These are phyloP conservation scores for Prosapia bicincta DNA, from an alignment of 2,888 invertebrate genomes.

Conservation along the genomic window DNA sequence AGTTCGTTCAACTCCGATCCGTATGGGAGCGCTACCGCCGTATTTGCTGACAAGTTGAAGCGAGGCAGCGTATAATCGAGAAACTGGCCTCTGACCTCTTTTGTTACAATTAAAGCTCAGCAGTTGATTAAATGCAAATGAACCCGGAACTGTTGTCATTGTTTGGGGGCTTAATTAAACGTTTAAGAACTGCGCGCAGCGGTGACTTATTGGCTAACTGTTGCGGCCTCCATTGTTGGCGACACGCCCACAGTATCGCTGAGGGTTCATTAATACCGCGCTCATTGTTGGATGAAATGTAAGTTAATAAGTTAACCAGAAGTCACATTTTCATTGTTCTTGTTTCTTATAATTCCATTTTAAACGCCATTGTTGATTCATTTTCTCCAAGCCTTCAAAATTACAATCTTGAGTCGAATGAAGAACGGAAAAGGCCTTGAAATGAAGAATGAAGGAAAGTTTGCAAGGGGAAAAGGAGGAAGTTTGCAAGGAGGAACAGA, in stretches of 20 bases:
- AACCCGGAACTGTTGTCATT: neutral
- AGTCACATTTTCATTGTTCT: too few relatives aligned
- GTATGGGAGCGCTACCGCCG: neutral
- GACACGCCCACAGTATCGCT: neutral
- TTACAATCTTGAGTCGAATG: too few relatives aligned
- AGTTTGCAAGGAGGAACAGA: too few relatives aligned
- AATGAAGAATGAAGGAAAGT: too few relatives aligned
- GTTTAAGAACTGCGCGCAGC: neutral
- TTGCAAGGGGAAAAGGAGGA: too few relatives aligned
- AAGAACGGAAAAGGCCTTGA: too few relatives aligned
- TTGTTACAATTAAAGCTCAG: neutral
- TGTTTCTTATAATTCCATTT: too few relatives aligned
- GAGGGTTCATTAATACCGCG: too few relatives aligned
- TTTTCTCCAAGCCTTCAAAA: too few relatives aligned
- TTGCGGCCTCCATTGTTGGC: neutral
- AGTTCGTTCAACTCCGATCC: neutral
- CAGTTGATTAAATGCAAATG: constrained; percentile 2
- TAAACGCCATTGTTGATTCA: too few relatives aligned
- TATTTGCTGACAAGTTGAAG: neutral
- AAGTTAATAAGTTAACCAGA: too few relatives aligned
- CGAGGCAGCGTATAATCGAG: neutral
- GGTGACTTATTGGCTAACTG: neutral
- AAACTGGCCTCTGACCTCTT: neutral
- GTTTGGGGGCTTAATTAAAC: neutral
- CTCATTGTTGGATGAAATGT: too few relatives aligned